phyloP scores from a whole-genome alignment of 2,113 vertebrate species.

The Pelodiscus sinensis region DNA sequence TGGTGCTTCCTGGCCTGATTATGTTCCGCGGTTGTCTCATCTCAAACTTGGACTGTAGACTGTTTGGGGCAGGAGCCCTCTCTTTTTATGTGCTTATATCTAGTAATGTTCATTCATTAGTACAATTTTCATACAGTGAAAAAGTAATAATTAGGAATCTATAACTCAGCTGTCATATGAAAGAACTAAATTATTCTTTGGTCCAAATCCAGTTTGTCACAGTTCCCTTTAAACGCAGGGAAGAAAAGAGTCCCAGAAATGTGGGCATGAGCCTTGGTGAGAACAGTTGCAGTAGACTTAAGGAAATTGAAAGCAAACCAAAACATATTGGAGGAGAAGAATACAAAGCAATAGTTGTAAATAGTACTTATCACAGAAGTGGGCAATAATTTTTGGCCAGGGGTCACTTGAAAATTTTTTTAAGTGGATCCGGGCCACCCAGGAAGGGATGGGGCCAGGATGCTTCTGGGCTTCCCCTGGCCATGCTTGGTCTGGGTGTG shows the following conservation, averaged over 20 bases:
- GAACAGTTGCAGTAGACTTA: neutral
- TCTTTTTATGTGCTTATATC: neutral
- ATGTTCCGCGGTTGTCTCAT: neutral
- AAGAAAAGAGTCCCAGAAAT: neutral
- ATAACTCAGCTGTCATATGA: accelerated
- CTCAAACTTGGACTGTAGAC: neutral
- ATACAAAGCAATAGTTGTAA: neutral
- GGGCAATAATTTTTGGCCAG: too few relatives aligned
- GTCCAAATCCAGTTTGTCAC: neutral
- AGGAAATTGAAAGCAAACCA: neutral
- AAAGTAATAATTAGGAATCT: neutral
- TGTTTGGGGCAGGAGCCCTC: neutral
- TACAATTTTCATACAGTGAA: neutral
- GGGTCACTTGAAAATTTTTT: too few relatives aligned
- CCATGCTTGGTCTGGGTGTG: too few relatives aligned
- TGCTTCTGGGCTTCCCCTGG: too few relatives aligned
- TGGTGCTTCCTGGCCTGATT: neutral
- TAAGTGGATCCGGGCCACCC: too few relatives aligned
- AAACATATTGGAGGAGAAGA: neutral
- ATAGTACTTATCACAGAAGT: neutral
- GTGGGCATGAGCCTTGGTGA: neutral
- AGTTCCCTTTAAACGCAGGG: neutral
- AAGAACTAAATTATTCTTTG: neutral
- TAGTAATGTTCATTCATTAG: neutral
- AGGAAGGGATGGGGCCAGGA: too few relatives aligned